These are phyloP conservation scores for Phyllostomus discolor DNA, from an alignment of 2,113 vertebrate genomes.

Conservation along the genomic window DNA sequence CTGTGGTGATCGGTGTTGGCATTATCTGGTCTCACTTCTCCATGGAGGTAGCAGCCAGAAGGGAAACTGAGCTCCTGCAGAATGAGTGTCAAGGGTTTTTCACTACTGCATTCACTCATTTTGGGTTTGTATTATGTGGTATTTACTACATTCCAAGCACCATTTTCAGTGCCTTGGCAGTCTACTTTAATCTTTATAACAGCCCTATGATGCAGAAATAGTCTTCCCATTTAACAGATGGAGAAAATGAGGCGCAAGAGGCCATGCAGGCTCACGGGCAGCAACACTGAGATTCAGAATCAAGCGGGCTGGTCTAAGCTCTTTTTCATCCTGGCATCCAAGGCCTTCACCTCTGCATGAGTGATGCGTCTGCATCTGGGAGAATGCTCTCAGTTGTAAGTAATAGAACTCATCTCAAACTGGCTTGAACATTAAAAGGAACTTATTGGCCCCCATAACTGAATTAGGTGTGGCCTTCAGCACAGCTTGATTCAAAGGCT, in stretches of 20 bases:
- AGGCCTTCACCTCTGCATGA: not conserved
- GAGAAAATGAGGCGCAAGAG: not conserved
- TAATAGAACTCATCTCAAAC: not conserved
- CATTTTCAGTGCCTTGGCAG: not conserved
- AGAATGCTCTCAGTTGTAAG: not conserved
- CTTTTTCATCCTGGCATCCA: not conserved
- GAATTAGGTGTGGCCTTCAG: not conserved
- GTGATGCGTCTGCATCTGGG: not conserved
- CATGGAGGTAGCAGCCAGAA: not conserved
- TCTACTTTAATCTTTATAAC: not conserved
- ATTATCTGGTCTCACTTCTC: not conserved
- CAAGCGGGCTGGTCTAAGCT: not conserved
- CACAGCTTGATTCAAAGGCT: not conserved
- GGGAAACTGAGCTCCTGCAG: not conserved
- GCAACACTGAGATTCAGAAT: not conserved
- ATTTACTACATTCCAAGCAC: not conserved
- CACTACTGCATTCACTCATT: not conserved
- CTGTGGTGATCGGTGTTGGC: not conserved
- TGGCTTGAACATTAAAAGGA: not conserved
- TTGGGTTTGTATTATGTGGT: not conserved
- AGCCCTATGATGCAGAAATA: not conserved
- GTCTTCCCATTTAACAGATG: not conserved
- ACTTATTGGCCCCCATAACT: not conserved
- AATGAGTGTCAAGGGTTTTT: not conserved
- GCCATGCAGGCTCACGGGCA: not conserved